These are phyloP conservation scores for Alloscopus bannaensis DNA, from an alignment of 2,888 invertebrate genomes.

Conservation along the genomic window DNA sequence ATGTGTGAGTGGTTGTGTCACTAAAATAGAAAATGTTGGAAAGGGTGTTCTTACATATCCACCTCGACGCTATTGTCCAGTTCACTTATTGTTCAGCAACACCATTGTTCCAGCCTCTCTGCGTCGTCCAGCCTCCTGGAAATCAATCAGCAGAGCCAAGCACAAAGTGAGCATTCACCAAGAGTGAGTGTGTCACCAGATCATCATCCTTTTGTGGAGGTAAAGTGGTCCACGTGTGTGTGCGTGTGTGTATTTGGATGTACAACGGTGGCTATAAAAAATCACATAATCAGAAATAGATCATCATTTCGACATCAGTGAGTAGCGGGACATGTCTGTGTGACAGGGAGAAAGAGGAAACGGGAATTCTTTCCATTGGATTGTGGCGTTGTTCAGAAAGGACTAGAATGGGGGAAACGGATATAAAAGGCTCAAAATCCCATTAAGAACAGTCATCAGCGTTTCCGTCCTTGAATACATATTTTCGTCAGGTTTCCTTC, in stretches of 20 bases:
- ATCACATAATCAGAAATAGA: too few relatives aligned
- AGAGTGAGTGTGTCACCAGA: too few relatives aligned
- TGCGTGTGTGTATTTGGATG: not conserved
- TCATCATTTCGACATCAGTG: too few relatives aligned
- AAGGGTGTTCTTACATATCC: too few relatives aligned
- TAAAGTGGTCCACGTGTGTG: not conserved
- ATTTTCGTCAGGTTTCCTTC: not conserved
- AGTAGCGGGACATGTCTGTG: not conserved
- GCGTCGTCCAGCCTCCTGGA: too few relatives aligned
- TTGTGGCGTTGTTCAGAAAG: not conserved
- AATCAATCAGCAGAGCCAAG: too few relatives aligned
- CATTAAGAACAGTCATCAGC: constrained; percentile 42
- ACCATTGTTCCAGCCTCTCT: too few relatives aligned
- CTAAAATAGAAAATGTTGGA: too few relatives aligned
- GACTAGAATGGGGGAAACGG: not conserved
- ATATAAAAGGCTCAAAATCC: constrained; percentile 54
- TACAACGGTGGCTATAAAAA: not conserved
- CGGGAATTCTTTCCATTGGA: not conserved
- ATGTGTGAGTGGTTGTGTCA: too few relatives aligned
- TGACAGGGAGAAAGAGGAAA: not conserved
- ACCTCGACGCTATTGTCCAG: too few relatives aligned
- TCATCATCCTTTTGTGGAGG: not conserved
- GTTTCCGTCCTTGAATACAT: not conserved
- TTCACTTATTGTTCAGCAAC: too few relatives aligned
- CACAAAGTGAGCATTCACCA: too few relatives aligned